Percentiles rank a stretch among this genome's conserved stretches.
These are phyloP conservation scores for Oplegnathus fasciatus DNA, from an alignment of 2,113 vertebrate species.

Conservation along the genomic window DNA sequence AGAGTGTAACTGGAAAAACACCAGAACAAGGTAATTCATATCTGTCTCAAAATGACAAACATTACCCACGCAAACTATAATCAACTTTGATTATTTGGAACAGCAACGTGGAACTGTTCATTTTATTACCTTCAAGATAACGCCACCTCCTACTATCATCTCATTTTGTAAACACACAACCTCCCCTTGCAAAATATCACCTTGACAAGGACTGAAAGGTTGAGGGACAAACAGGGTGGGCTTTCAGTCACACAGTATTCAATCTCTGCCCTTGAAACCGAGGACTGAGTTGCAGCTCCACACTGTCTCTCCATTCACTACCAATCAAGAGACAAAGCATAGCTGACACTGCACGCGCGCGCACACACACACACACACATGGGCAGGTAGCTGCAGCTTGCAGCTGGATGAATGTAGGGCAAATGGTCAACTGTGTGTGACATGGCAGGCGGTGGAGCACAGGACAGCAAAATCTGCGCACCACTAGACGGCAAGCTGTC, in stretches of 20 bases:
- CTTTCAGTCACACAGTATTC: constrained; percentile 37
- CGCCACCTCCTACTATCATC: neutral
- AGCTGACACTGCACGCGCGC: constrained; percentile 27
- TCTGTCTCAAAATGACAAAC: neutral
- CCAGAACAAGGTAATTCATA: neutral
- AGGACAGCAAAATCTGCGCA: constrained; percentile 64
- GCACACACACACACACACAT: constrained; percentile 3
- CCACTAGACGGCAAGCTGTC: constrained; percentile 47
- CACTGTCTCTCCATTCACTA: constrained; percentile 45
- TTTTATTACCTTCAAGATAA: neutral
- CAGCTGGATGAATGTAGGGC: constrained; percentile 60
- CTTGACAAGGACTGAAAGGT: constrained; percentile 29
- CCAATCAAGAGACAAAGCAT: constrained; percentile 55
- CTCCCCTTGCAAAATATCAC: constrained; percentile 32
- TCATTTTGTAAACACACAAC: constrained; percentile 42
- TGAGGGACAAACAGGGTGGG: constrained; percentile 27
- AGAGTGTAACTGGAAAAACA: neutral
- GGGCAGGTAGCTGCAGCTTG: constrained; percentile 43
- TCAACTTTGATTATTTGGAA: neutral
- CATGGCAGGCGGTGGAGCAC: constrained; percentile 62
- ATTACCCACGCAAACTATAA: neutral
- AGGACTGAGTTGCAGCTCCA: constrained; percentile 41
- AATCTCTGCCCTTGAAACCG: constrained; percentile 72
- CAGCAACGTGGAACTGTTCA: neutral
- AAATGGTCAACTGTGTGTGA: constrained; percentile 70